Evolutionary conservation across 1,140 invertebrate species (phyloP).

Genomic region (Drosophila kurseongensis): DNA sequence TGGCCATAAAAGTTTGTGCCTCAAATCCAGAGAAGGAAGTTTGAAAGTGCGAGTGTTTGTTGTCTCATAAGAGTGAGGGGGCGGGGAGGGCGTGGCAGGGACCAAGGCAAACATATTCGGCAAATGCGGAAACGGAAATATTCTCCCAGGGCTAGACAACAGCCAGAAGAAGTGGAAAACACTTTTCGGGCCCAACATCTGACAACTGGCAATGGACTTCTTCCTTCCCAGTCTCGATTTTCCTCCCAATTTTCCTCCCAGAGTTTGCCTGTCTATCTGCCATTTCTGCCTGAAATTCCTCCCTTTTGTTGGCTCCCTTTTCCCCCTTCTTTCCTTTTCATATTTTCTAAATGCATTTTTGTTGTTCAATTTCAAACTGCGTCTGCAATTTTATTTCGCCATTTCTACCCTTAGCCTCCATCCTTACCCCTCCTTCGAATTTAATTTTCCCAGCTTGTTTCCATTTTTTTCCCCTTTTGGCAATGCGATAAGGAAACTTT

Average conservation of each 20-base stretch:
- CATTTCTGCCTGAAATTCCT: slow-evolving; percentile 30
- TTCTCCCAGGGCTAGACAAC: slow-evolving; percentile 78
- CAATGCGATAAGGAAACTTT: slow-evolving; percentile 71
- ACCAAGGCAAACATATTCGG: slow-evolving; percentile 75
- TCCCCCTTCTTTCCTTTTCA: slow-evolving; percentile 50
- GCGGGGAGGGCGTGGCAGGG: slow-evolving; percentile 33
- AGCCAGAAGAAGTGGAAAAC: slow-evolving; percentile 33
- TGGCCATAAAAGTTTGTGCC: slow-evolving; percentile 73
- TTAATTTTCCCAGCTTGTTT: slow-evolving; percentile 37
- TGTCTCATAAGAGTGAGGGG: slow-evolving; percentile 21
- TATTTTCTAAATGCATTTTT: slow-evolving; percentile 82
- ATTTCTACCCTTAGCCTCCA: slow-evolving; percentile 11
- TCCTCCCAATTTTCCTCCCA: slow-evolving; percentile 47
- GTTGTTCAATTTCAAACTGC: slow-evolving; percentile 80
- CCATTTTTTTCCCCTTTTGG: slow-evolving; percentile 20
- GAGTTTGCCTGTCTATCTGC: slow-evolving; percentile 54
- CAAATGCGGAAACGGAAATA: slow-evolving; percentile 80
- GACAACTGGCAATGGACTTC: slow-evolving; percentile 42
- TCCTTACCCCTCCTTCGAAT: slow-evolving; percentile 8
- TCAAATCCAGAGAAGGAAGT: slow-evolving; percentile 52
- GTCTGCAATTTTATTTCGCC: slow-evolving; percentile 77
- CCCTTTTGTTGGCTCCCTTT: slow-evolving; percentile 3
- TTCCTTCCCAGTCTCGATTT: slow-evolving; percentile 5
- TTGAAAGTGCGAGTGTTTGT: slow-evolving; percentile 79
- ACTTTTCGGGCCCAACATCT: slow-evolving; percentile 68